Conservation (phyloP, 2,888 invertebrate genomes). For the Dorcus hopei region DNA sequence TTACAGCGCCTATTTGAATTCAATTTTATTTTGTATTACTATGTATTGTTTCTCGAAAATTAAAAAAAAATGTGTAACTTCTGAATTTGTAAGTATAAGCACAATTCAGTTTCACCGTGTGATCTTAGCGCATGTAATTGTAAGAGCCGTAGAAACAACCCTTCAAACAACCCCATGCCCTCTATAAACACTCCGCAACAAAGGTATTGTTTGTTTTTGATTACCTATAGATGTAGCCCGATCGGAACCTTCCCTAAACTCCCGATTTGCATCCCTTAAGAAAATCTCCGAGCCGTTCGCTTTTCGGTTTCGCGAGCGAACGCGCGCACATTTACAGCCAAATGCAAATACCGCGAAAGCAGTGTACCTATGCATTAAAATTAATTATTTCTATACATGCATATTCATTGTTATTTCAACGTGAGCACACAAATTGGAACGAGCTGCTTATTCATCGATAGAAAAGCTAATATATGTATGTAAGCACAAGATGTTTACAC, state of each 20-base stretch:
- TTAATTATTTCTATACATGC: not conserved
- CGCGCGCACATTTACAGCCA: too few species aligned
- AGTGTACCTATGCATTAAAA: not conserved
- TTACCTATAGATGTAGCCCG: constrained; percentile 17
- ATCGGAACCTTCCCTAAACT: too few species aligned
- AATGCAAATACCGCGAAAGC: not conserved
- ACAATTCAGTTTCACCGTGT: not conserved
- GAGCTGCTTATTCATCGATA: not conserved
- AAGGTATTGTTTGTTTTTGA: constrained; percentile 28
- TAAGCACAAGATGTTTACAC: not conserved
- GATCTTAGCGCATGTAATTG: not conserved
- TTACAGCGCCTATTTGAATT: too few species aligned
- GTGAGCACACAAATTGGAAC: not conserved
- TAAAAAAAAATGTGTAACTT: too few species aligned
- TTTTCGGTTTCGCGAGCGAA: too few species aligned
- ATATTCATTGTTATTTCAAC: not conserved
- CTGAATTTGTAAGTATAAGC: too few species aligned
- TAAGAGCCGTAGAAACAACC: constrained; percentile 1
- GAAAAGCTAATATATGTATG: not conserved
- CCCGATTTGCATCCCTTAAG: too few species aligned
- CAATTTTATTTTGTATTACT: too few species aligned
- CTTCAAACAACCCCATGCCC: not conserved
- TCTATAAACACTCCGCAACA: constrained; percentile 18
- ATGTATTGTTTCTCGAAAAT: too few species aligned
- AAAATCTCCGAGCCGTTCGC: too few species aligned